Conservation (phyloP, 2,888 invertebrate species). For the Salpingus planirostris region DNA sequence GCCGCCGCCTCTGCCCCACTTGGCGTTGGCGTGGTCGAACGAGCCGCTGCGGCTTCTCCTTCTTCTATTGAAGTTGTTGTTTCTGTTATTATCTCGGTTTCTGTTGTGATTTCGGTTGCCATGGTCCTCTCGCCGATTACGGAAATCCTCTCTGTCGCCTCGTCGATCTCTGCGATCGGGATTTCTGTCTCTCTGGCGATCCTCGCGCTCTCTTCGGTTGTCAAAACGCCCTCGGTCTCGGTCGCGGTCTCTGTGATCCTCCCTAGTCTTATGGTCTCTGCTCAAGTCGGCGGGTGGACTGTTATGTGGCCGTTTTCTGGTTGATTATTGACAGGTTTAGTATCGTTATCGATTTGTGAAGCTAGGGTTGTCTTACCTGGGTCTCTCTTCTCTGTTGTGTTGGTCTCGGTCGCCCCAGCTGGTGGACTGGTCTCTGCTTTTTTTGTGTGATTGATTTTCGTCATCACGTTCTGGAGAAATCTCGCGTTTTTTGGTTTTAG, state of each 20-base stretch:
- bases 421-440: no score
- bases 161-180: constrained; percentile 2
- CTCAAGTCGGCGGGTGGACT: not conserved
- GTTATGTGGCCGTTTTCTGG: not conserved
- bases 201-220: constrained; percentile 3
- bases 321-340: not conserved
- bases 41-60: constrained; percentile 29
- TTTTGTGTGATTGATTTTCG: no score
- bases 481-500: constrained; percentile 1
- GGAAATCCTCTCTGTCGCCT: constrained; percentile 3
- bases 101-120: constrained; percentile 2
- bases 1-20: constrained; percentile 33
- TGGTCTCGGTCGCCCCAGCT: not conserved
- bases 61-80: not conserved
- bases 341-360: not conserved
- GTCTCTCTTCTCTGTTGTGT: no score
- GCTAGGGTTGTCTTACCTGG: not conserved
- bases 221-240: constrained; percentile 4
- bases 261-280: no score
- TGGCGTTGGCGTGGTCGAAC: constrained; percentile 37
- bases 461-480: constrained; percentile 3
- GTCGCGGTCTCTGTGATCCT: not conserved
- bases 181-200: constrained; percentile 5
- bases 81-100: constrained; percentile 3
- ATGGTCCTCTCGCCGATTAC: constrained; percentile 5